These are phyloP conservation scores for Elachura formosa DNA, from an alignment of 2,113 vertebrate genomes.

Conservation along the genomic window DNA sequence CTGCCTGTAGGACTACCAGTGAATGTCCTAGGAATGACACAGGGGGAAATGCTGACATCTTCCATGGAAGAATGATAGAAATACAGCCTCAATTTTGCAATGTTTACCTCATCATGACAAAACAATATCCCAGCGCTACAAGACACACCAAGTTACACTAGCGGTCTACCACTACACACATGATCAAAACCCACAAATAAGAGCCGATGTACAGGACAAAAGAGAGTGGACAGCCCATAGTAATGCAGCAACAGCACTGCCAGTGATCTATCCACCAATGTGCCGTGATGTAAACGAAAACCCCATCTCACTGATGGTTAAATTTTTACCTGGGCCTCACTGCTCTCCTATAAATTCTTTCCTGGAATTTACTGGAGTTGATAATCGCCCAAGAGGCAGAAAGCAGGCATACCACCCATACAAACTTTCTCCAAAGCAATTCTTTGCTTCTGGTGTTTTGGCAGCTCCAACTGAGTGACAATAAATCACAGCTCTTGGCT, in stretches of 20 bases:
- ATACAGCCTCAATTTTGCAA: not conserved
- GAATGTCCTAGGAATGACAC: not conserved
- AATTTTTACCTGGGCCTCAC: not conserved
- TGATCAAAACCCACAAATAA: not conserved
- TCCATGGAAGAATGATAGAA: not conserved
- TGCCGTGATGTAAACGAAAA: not conserved
- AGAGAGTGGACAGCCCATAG: not conserved
- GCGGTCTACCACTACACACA: not conserved
- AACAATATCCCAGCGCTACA: not conserved
- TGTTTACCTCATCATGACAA: not conserved
- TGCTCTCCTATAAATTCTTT: not conserved
- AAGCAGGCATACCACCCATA: not conserved
- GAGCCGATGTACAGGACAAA: not conserved
- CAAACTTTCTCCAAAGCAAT: slow-evolving; percentile 3
- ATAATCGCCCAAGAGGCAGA: not conserved
- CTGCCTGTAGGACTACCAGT: not conserved
- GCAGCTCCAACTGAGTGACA: slow-evolving; percentile 19
- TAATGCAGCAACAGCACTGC: not conserved
- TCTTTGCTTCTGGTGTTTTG: slow-evolving; percentile 23
- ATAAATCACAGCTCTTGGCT: slow-evolving; percentile 26
- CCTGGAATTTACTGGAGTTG: not conserved
- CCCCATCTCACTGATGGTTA: not conserved
- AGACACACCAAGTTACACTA: not conserved
- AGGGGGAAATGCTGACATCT: not conserved
- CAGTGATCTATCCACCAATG: not conserved